These are phyloP conservation scores for Motacilla alba DNA, from an alignment of 2,113 vertebrate genomes.

Conservation along the genomic window DNA sequence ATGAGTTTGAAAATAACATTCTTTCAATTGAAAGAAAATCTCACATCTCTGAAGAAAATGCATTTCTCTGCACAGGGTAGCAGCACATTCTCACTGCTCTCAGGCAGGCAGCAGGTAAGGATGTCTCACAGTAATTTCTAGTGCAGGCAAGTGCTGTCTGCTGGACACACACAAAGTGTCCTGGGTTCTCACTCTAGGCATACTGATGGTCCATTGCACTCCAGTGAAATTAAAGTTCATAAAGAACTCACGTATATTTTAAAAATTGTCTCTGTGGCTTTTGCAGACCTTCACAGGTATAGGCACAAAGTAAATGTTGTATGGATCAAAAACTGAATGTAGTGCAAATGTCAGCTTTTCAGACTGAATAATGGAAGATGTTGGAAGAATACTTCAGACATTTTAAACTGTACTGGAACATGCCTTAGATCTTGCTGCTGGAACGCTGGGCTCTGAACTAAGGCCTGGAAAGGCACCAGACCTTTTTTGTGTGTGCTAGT, in stretches of 20 bases:
- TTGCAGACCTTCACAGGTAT: not conserved
- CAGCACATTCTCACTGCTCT: not conserved
- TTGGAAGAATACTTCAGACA: not conserved
- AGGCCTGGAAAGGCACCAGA: not conserved
- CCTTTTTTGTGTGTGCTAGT: not conserved
- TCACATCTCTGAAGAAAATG: not conserved
- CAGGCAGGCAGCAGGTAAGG: not conserved
- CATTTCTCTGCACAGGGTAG: not conserved
- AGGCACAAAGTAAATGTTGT: not conserved
- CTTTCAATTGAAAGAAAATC: not conserved
- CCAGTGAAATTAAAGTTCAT: not conserved
- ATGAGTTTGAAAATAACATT: not conserved
- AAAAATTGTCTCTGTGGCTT: not conserved
- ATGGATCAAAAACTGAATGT: not conserved
- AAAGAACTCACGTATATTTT: not conserved
- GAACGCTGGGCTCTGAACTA: not conserved
- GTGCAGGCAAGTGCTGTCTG: not conserved
- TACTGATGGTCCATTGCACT: not conserved
- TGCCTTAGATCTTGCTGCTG: not conserved
- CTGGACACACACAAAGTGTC: not conserved
- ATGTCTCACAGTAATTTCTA: not conserved
- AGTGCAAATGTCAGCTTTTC: not conserved
- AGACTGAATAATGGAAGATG: not conserved
- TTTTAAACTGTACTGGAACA: not conserved
- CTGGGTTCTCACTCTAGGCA: not conserved